A percentile compares a stretch with the other conserved stretches of the same genome.
phyloP scores from a whole-genome alignment of 2,113 vertebrate genomes.

The Lates calcarifer region DNA sequence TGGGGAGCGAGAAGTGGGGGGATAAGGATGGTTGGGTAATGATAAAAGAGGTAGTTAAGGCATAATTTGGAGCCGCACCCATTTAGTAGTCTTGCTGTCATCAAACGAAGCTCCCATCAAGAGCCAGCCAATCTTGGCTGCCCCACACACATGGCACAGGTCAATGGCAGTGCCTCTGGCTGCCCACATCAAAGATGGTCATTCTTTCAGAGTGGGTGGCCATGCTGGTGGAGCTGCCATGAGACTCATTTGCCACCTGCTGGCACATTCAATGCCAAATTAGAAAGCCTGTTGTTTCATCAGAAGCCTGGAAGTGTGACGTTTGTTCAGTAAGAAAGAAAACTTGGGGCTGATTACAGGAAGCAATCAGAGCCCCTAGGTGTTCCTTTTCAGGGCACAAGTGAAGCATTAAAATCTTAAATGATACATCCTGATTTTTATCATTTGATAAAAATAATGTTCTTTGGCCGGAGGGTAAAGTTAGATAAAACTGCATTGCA shows the following conservation, averaged over 20 bases:
- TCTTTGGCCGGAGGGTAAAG: conserved; percentile 26
- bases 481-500: conserved; percentile 24
- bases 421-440: conserved; percentile 31
- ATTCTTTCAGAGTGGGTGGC: conserved; percentile 64
- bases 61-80: conserved; percentile 63
- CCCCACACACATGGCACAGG: conserved; percentile 57
- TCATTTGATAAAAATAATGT: conserved; percentile 4
- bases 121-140: conserved; percentile 56
- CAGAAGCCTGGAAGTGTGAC: conserved; percentile 45
- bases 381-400: conserved; percentile 27
- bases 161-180: conserved; percentile 61
- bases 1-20: conserved; percentile 50
- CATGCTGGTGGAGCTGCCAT: conserved; percentile 67
- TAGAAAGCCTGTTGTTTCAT: conserved; percentile 75
- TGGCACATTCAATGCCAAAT: conserved; percentile 76
- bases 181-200: conserved; percentile 68
- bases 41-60: conserved; percentile 74
- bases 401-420: conserved; percentile 47
- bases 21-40: conserved; percentile 71
- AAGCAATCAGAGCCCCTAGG: conserved; percentile 55
- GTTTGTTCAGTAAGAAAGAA: conserved; percentile 50
- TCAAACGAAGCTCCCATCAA: conserved; percentile 63
- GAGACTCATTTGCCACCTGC: conserved; percentile 77
- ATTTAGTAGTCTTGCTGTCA: conserved; percentile 61
- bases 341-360: conserved; percentile 55